phyloP scores from a whole-genome alignment of 1,140 invertebrate species.

The Aphis gossypii region DNA sequence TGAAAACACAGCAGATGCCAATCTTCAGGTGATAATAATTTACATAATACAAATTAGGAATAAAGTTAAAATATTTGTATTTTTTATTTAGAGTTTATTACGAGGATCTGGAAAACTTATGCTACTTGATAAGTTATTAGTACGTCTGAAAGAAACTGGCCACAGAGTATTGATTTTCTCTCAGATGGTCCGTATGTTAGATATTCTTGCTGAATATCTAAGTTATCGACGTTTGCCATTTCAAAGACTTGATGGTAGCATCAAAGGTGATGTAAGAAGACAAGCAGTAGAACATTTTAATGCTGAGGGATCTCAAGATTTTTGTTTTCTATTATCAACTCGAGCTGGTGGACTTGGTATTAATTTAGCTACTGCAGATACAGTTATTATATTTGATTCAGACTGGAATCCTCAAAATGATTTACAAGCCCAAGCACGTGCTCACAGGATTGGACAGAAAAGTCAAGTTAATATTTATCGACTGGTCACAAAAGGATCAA shows the following conservation, averaged over 20 bases:
- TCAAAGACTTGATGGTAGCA: conserved; percentile 92
- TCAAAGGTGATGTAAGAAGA: conserved; percentile 89
- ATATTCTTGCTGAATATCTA: conserved; percentile 93
- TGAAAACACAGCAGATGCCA: conserved; percentile 76
- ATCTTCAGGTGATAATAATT: conserved; percentile 68
- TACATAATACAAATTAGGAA: neutral
- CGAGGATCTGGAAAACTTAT: conserved; percentile 93
- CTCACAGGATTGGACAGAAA: conserved; percentile 98
- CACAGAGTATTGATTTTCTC: conserved; percentile 96
- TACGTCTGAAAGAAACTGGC: conserved; percentile 88
- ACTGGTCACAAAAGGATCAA: conserved; percentile 93
- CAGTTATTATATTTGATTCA: conserved; percentile 99
- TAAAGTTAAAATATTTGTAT: neutral
- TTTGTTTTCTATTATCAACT: conserved; percentile 97
- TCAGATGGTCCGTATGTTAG: conserved; percentile 97
- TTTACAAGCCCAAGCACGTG: conserved; percentile 93
- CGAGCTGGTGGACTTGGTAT: conserved; percentile 97
- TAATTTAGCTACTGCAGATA: conserved; percentile 98
- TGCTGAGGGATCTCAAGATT: conserved; percentile 90
- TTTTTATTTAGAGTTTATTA: conserved; percentile 64
- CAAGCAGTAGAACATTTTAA: conserved; percentile 96
- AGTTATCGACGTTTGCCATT: conserved; percentile 90
- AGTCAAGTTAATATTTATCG: conserved; percentile 99
- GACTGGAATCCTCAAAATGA: conserved; percentile 99
- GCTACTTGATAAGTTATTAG: conserved; percentile 90